Conservation (phyloP, 2,888 invertebrate genomes). For the Cantharis flavilabris region DNA sequence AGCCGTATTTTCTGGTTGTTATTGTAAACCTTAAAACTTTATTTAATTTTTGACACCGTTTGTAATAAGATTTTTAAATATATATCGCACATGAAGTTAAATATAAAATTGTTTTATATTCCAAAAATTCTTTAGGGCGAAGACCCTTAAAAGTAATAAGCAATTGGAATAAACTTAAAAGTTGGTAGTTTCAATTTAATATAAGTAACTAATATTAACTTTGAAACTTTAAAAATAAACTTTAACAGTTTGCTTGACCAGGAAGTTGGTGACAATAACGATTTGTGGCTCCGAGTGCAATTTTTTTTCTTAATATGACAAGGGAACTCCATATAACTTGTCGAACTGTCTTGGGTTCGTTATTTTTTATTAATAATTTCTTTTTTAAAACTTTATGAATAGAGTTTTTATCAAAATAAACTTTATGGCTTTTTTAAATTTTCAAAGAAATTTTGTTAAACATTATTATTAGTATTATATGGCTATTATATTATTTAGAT, state of each 20-base stretch:
- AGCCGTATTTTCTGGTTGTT: neutral
- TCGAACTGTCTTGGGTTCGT: slow-evolving; percentile 43
- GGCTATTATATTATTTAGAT: slow-evolving; percentile 3
- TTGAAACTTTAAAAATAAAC: slow-evolving; percentile 45
- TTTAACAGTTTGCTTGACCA: slow-evolving; percentile 39
- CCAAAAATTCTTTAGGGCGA: neutral
- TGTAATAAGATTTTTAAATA: neutral
- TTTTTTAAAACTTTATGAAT: slow-evolving; percentile 8
- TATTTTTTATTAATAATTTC: slow-evolving; percentile 40
- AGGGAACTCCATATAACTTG: slow-evolving; percentile 47
- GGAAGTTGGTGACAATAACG: slow-evolving; percentile 46
- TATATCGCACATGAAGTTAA: neutral
- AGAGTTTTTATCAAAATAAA: neutral
- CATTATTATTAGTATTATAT: neutral
- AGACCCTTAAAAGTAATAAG: neutral
- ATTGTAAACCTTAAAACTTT: neutral
- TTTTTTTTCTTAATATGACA: slow-evolving; percentile 45
- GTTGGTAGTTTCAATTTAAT: slow-evolving; percentile 1
- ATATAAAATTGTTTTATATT: neutral
- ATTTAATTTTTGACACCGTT: neutral
- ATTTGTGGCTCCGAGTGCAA: slow-evolving; percentile 43
- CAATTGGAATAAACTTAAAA: neutral
- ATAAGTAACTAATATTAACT: slow-evolving; percentile 31
- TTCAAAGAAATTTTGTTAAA: neutral
- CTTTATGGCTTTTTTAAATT: neutral